phyloP scores from a whole-genome alignment of 2,888 invertebrate genomes.

The Lasioglossum pauxillum region DNA sequence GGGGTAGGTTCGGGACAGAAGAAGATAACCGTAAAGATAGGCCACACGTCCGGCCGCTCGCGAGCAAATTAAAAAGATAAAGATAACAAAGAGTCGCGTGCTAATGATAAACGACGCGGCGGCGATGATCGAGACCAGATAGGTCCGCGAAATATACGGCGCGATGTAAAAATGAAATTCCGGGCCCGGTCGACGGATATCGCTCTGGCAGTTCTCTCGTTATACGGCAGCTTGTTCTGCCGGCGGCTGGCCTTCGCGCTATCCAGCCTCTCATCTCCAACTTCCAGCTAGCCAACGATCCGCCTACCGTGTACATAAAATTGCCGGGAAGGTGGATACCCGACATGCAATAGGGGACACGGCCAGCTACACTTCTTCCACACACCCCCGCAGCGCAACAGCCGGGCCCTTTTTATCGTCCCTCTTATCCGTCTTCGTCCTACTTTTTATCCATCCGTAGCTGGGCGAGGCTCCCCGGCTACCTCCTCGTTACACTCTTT shows the following conservation, averaged over 20 bases:
- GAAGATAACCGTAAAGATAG: conserved; percentile 28
- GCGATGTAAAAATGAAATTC: conserved; percentile 66
- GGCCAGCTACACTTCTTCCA: neutral
- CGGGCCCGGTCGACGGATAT: conserved; percentile 48
- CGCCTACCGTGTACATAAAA: conserved; percentile 65
- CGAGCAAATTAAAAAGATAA: conserved; percentile 65
- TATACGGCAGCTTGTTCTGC: conserved; percentile 47
- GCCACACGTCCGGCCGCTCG: conserved; percentile 13
- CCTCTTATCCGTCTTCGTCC: conserved; percentile 50
- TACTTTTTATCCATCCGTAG: conserved; percentile 41
- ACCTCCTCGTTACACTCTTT: neutral
- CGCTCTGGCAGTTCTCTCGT: conserved; percentile 55
- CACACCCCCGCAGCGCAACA: neutral
- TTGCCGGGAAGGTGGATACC: conserved; percentile 59
- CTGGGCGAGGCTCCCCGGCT: neutral
- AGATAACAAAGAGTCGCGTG: conserved; percentile 61
- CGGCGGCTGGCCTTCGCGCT: conserved; percentile 38
- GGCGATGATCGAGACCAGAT: conserved; percentile 66
- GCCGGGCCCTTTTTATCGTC: conserved; percentile 45
- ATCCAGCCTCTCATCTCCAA: conserved; percentile 66
- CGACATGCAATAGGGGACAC: conserved; percentile 50
- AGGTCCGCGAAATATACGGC: conserved; percentile 61
- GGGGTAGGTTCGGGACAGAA: neutral
- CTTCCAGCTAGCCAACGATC: conserved; percentile 49
- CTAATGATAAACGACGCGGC: conserved; percentile 63